Base-by-base conservation (phyloP, 2,797 vertebrate species). In the Lerista edwardsae region DNA sequence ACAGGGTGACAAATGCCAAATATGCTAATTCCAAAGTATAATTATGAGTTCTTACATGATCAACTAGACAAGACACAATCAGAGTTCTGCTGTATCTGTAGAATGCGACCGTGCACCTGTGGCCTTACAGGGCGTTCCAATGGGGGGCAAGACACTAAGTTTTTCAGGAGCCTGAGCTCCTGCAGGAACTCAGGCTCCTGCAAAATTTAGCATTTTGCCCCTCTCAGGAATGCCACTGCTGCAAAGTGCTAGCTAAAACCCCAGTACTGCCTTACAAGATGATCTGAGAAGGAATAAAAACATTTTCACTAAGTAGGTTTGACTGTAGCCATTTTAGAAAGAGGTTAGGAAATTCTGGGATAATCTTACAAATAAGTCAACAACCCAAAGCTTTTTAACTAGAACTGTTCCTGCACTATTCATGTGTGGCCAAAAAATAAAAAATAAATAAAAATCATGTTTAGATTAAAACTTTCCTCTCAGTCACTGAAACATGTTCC, bases 221-320 rank as follows among this genome's bases (percentile, higher is more conserved):
- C n/a, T n/a, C n/a, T n/a, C n/a, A n/a, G n/a, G n/a, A n/a, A n/a
- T n/a, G n/a, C n/a, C n/a, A n/a, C n/a, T 68, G 14, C 5, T 85
- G 17, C 51, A 12, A 55, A 39, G 0, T 0, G 0, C 3, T 55
- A 57, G 21, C 10, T 17, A 47, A 39, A n/a, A 12, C 10, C 36
- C 36, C 36, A 11, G 62, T 23, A 61, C 5, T 44, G 15, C 31
- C 39, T 57, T 41, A 5, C 34, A 57, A 64, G 61, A 51, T 64
- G 10, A 76, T 14, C 21, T 39, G 25, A 61, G 25, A n/a, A 72
- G 27, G 2, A 39, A 69, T 19, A 69, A 36, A 71, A 41, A 44
- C 23, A 34, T 69, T 77, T 41, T 69, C 8, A 47, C 11, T 61
- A 78, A 34, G 39, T 34, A 74, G 25, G 19, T 39, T 31, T 74